Evolutionary conservation across 2,113 vertebrate genomes (phyloP).

Genomic region (Campylorhamphus procurvoides): DNA sequence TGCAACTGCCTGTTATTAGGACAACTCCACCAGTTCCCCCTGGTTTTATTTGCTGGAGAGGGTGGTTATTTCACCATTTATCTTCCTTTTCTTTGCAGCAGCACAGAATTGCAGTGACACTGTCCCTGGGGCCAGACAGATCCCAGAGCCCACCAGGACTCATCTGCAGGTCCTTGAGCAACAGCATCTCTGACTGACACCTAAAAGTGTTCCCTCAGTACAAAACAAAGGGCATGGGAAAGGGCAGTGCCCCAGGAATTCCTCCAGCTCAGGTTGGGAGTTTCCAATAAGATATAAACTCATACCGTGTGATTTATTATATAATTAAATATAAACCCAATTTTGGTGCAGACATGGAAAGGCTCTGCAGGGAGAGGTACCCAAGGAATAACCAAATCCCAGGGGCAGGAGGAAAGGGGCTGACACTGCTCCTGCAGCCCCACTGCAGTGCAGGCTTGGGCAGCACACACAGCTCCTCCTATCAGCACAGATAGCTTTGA

Average conservation of each 20-base stretch:
- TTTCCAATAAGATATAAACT: background rate
- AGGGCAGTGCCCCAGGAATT: rapidly evolving
- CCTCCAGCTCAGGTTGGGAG: background rate
- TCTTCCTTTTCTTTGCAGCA: background rate
- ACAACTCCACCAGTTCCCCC: background rate
- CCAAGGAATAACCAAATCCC: background rate
- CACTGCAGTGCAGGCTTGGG: slow-evolving; percentile 25
- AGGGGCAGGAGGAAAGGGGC: background rate
- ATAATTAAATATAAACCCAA: background rate
- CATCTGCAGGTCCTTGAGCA: background rate
- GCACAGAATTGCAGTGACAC: background rate
- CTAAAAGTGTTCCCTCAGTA: rapidly evolving
- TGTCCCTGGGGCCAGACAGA: background rate
- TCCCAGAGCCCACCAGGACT: background rate
- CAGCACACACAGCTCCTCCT: slow-evolving; percentile 41
- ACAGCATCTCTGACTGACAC: background rate
- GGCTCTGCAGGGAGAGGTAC: background rate
- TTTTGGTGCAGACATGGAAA: rapidly evolving
- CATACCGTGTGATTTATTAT: rapidly evolving
- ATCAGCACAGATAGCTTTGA: slow-evolving; percentile 60
- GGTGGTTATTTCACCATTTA: background rate
- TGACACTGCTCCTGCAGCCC: background rate
- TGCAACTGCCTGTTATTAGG: background rate
- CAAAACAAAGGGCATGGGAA: background rate
- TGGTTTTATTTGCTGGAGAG: background rate